Percentiles rank a stretch among this genome's conserved stretches.
Evolutionary conservation across 1,140 invertebrate species (phyloP).

Genomic region (Listronotus oregonensis): DNA sequence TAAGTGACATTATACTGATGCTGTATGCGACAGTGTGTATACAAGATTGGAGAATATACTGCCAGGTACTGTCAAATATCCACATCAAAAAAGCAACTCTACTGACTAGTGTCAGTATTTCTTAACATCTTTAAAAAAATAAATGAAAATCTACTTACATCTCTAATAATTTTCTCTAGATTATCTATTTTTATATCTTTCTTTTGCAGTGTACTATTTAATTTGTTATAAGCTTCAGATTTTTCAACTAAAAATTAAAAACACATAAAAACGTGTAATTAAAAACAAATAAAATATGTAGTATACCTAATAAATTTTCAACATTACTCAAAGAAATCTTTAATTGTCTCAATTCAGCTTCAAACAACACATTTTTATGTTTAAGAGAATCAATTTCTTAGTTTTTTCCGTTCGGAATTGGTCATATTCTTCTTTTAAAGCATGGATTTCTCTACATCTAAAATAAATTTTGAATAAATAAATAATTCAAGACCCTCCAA

Average conservation of each 20-base stretch:
- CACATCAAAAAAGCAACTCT: no score
- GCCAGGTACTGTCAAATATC: no score
- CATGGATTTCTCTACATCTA: slow-evolving; percentile 49
- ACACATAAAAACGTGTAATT: no score
- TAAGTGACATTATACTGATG: no score
- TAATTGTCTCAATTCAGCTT: slow-evolving; percentile 45
- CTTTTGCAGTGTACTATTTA: slow-evolving; percentile 26
- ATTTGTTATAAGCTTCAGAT: slow-evolving; percentile 35
- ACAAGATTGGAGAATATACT: no score
- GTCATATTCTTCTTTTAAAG: slow-evolving; percentile 48
- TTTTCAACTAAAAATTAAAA: slow-evolving; percentile 45
- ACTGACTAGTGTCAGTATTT: no score
- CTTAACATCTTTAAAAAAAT: no score
- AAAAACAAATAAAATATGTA: background rate
- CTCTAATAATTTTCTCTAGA: slow-evolving; percentile 36
- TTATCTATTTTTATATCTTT: slow-evolving; percentile 37
- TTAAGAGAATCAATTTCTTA: slow-evolving; percentile 46
- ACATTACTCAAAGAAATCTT: slow-evolving; percentile 44
- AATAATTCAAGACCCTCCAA: background rate
- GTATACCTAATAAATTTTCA: slow-evolving; percentile 46
- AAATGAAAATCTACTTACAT: slow-evolving; percentile 40
- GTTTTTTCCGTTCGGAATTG: slow-evolving; percentile 38
- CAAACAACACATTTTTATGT: slow-evolving; percentile 41
- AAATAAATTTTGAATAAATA: background rate
- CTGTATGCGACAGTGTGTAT: no score